Conservation (phyloP, 1,140 invertebrate genomes). For the Ctenoplectra terminalis region DNA sequence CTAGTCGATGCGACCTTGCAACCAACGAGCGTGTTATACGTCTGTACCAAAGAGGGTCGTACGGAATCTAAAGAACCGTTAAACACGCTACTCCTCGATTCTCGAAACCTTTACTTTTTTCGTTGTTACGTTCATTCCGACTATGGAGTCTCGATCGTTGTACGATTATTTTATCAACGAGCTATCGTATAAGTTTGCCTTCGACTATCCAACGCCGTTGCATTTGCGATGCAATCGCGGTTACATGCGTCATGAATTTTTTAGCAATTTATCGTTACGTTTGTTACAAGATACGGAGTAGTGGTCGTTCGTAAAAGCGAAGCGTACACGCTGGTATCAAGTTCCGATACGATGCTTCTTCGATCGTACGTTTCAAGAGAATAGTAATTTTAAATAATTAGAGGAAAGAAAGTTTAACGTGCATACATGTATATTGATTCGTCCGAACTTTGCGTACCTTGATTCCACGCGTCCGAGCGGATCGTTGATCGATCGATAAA, state of each 20-base stretch:
- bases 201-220: background rate
- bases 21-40: slow-evolving; percentile 1
- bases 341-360: no score
- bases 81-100: slow-evolving; percentile 14
- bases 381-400: background rate
- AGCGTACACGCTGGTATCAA: no score
- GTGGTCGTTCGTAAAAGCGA: no score
- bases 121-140: background rate
- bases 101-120: background rate
- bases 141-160: background rate
- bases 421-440: background rate
- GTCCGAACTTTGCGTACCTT: background rate
- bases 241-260: background rate
- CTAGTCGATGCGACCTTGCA: slow-evolving; percentile 53
- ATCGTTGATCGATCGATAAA: slow-evolving; percentile 16
- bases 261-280: background rate
- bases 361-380: no score
- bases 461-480: background rate
- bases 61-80: slow-evolving; percentile 20
- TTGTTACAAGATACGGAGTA: no score
- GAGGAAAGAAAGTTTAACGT: background rate
- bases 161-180: background rate
- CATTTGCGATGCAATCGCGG: no score
- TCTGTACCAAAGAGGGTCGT: slow-evolving; percentile 12
- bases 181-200: background rate